Base-by-base conservation (phyloP, 2,113 vertebrate genomes). In the Sturnus vulgaris region DNA sequence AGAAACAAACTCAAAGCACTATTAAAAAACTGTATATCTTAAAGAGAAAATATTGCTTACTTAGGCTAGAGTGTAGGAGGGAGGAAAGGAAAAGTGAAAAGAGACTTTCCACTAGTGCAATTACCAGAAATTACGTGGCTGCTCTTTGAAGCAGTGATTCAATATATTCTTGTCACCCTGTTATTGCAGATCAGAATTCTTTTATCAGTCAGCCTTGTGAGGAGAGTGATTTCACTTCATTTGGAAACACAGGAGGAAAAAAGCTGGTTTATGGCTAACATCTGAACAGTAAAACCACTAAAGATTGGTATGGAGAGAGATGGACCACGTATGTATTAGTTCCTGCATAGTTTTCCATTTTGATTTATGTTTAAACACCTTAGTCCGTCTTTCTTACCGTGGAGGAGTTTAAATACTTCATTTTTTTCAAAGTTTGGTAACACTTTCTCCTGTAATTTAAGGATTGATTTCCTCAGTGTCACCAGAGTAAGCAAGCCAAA, bases 41-140 rank as follows among this genome's bases (percentile, higher is more conserved):
- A 70, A 66, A 75, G 44, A 86, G 59, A 65, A 59, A 91, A 68
- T 49, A 61, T 63, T 82, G 37, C 94, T 92, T 81, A 42, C 53
- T 85, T 78, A 70, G 44, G 28, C 76, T 82, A 24, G 37, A 75
- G 76, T 69, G 94, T 96, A 79, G 75, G 82, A 96, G 95, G 92
- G 85, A 92, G 69, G 92, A 56, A 92, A 85, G 50, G 64, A 84
- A 83, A 88, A 96, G 76, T 78, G 86, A 78, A 94, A 92, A 93
- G 31, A 71, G 52, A 24, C 5, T 95, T 97, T 80, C 92, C 90
- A 57, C 1, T 92, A 77, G 60, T 70, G 31, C 64, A 66, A 8
- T 96, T 97, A 86, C 69, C 76, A 96, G 95, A 96, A 96, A 78
- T 81, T 22, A 82, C 71, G 82, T 71, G 57, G 37, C 69, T 84